Evolutionary conservation across 2,113 vertebrate species (phyloP).

Genomic region (Chionomys nivalis): DNA sequence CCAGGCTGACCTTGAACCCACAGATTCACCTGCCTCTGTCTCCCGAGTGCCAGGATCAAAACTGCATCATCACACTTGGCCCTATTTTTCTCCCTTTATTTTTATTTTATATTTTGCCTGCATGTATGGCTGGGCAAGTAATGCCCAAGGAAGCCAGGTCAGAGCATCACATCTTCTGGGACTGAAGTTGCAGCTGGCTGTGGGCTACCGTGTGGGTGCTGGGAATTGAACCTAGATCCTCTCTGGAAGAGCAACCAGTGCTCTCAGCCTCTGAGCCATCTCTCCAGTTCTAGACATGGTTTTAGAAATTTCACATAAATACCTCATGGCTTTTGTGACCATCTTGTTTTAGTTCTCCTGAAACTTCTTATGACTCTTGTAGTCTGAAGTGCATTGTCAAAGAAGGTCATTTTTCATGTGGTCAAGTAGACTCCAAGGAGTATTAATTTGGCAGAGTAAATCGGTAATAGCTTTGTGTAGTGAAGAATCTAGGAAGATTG

Average conservation of each 20-base stretch:
- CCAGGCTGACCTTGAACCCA: neutral
- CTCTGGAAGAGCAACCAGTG: neutral
- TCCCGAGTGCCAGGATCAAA: neutral
- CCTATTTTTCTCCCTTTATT: neutral
- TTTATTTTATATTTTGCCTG: neutral
- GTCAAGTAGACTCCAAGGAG: slow-evolving; percentile 53
- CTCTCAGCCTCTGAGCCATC: neutral
- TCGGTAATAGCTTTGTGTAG: slow-evolving; percentile 57
- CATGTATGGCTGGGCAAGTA: neutral
- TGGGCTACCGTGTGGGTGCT: neutral
- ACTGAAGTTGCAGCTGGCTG: neutral
- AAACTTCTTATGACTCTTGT: slow-evolving; percentile 23
- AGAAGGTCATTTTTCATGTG: neutral
- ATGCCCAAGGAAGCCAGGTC: neutral
- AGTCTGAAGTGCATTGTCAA: slow-evolving; percentile 52
- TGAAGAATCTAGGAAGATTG: slow-evolving; percentile 49
- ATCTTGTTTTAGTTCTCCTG: slow-evolving; percentile 32
- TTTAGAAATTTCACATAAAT: slow-evolving; percentile 35
- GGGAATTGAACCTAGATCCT: neutral
- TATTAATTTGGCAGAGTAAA: slow-evolving; percentile 26
- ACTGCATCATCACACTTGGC: no score
- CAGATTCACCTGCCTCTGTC: neutral
- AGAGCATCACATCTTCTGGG: neutral
- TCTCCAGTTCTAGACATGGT: neutral
- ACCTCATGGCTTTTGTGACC: slow-evolving; percentile 34